Evolutionary conservation across 2,888 invertebrate species (phyloP).

Genomic region (Drosophila stalkeri): DNA sequence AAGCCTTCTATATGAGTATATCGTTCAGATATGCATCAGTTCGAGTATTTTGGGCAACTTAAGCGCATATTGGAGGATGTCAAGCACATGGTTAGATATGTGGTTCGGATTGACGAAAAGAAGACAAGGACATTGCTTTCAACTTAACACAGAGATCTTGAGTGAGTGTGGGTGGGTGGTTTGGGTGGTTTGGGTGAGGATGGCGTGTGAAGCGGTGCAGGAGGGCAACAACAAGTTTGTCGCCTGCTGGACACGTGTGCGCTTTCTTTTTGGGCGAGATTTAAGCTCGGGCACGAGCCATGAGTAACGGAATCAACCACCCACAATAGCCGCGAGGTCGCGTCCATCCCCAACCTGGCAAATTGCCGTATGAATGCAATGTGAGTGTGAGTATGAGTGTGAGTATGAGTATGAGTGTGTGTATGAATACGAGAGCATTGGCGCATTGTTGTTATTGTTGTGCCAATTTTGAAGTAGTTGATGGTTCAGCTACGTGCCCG

Average conservation of each 20-base stretch:
- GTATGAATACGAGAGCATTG: slow-evolving; percentile 25
- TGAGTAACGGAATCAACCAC: slow-evolving; percentile 46
- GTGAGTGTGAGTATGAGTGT: neutral
- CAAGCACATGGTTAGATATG: slow-evolving; percentile 14
- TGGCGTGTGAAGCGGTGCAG: slow-evolving; percentile 42
- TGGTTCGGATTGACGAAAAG: slow-evolving; percentile 47
- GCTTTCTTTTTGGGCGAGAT: slow-evolving; percentile 56
- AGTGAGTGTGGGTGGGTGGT: neutral
- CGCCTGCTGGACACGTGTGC: slow-evolving; percentile 71
- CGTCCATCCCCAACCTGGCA: slow-evolving; percentile 6
- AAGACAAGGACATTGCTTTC: slow-evolving; percentile 59
- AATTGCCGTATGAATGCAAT: slow-evolving; percentile 27
- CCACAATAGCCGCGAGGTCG: slow-evolving; percentile 50
- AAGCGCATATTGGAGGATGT: slow-evolving; percentile 8
- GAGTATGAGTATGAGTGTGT: slow-evolving; percentile 3
- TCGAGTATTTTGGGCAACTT: slow-evolving; percentile 9
- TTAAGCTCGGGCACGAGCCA: slow-evolving; percentile 70
- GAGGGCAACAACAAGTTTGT: slow-evolving; percentile 76
- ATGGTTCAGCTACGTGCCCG: slow-evolving; percentile 80
- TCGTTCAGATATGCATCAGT: neutral
- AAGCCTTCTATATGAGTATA: neutral
- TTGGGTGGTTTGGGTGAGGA: neutral
- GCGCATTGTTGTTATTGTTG: slow-evolving; percentile 61
- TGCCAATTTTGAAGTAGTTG: slow-evolving; percentile 73
- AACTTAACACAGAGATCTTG: slow-evolving; percentile 40